phyloP scores from a whole-genome alignment of 1,140 invertebrate genomes.

The Ooceraea biroi region DNA sequence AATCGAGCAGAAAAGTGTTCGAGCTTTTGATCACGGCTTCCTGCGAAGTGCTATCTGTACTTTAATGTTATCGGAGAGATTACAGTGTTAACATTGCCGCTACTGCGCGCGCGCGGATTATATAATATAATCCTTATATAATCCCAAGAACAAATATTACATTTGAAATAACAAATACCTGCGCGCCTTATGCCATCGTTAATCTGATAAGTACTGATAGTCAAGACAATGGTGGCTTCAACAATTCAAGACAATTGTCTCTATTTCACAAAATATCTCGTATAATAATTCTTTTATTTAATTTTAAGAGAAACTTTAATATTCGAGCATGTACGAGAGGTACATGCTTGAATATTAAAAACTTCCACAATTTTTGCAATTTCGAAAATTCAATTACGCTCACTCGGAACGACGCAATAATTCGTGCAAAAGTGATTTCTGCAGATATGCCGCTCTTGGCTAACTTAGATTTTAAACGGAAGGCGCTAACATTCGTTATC shows the following conservation, averaged over 20 bases:
- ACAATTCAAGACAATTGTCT: neutral
- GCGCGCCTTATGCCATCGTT: neutral
- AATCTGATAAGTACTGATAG: neutral
- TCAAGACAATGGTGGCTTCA: neutral
- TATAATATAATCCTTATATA: too few species aligned
- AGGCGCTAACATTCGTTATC: slow-evolving; percentile 57
- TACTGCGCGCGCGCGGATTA: neutral
- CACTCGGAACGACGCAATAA: neutral
- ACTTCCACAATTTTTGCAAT: too few species aligned
- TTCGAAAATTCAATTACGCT: neutral
- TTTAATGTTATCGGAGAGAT: neutral
- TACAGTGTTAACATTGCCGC: neutral
- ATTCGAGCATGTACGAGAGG: too few species aligned
- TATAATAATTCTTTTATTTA: neutral
- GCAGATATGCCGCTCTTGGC: neutral
- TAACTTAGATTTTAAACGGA: slow-evolving; percentile 57
- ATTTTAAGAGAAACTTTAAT: slow-evolving; percentile 15
- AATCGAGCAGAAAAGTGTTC: neutral
- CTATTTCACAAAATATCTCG: neutral
- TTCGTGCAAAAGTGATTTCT: too few species aligned
- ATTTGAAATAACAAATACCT: neutral
- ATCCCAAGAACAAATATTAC: neutral
- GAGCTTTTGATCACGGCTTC: neutral
- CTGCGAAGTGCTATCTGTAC: neutral
- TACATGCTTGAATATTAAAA: too few species aligned